A percentile compares a stretch with the other conserved stretches of the same genome.
These are phyloP conservation scores for Naja naja DNA, from an alignment of 2,113 vertebrate species.

Conservation along the genomic window DNA sequence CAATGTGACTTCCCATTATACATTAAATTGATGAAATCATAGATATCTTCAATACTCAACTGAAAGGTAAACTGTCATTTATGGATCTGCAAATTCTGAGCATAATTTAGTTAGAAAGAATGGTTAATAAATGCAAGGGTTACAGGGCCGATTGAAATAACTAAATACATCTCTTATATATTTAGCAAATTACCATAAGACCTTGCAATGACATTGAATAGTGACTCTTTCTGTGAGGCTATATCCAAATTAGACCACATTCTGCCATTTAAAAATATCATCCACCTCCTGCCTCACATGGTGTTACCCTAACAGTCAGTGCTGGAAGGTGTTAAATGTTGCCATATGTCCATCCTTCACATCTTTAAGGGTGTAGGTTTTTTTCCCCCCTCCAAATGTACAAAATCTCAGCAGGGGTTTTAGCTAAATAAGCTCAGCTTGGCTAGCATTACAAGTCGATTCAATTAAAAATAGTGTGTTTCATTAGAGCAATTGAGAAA, in stretches of 20 bases:
- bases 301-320: background rate
- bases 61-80: background rate
- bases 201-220: slow-evolving; percentile 30
- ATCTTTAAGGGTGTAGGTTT: slow-evolving; percentile 10
- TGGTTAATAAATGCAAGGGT: background rate
- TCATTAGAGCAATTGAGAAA: background rate
- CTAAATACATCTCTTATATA: background rate
- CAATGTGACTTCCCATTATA: background rate
- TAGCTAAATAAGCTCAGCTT: background rate
- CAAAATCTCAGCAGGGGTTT: background rate
- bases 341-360: slow-evolving; percentile 1
- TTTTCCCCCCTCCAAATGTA: background rate
- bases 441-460: background rate
- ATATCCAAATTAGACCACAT: slow-evolving; percentile 20
- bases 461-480: slow-evolving; percentile 20
- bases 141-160: background rate
- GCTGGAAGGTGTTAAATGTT: slow-evolving; percentile 26
- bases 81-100: background rate
- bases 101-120: background rate
- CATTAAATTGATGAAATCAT: background rate
- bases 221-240: slow-evolving; percentile 6
- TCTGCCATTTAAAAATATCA: slow-evolving; percentile 12
- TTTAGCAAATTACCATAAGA: slow-evolving; percentile 31
- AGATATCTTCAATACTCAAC: background rate
- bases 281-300: background rate